phyloP scores from a whole-genome alignment of 1,140 invertebrate species.

The Antheraea pernyi region DNA sequence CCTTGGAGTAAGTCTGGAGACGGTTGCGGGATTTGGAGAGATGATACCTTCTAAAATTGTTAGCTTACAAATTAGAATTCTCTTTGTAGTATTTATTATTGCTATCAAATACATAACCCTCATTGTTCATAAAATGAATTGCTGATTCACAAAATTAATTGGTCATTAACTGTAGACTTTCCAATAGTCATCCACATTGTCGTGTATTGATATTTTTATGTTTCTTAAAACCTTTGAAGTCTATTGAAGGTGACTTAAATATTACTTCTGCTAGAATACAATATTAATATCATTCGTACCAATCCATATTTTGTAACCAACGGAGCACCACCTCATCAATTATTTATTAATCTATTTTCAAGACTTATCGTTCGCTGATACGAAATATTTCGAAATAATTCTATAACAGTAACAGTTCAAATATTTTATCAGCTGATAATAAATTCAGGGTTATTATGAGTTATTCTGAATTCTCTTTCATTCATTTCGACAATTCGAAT shows the following conservation, averaged over 20 bases:
- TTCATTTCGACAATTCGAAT: background rate
- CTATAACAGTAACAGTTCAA: background rate
- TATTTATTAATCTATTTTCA: constrained; percentile 1
- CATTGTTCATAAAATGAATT: background rate
- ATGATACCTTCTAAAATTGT: constrained; percentile 31
- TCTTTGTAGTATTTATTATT: background rate
- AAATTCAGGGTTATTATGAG: background rate
- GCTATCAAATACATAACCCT: background rate
- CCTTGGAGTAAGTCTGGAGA: constrained; percentile 68
- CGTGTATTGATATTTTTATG: too few relatives aligned
- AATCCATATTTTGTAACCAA: background rate
- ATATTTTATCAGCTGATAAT: background rate
- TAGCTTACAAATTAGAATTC: background rate
- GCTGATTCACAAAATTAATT: background rate
- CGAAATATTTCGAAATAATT: background rate
- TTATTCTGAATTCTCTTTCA: background rate
- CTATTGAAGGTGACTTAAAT: background rate
- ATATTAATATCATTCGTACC: background rate
- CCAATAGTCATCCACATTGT: background rate
- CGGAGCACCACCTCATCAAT: background rate
- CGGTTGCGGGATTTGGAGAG: constrained; percentile 21
- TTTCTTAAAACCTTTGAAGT: too few relatives aligned
- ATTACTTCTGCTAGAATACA: background rate
- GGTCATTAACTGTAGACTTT: background rate
- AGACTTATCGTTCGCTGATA: background rate